Conservation (phyloP, 2,888 invertebrate genomes). For the Hirtodrosophila trivittata region DNA sequence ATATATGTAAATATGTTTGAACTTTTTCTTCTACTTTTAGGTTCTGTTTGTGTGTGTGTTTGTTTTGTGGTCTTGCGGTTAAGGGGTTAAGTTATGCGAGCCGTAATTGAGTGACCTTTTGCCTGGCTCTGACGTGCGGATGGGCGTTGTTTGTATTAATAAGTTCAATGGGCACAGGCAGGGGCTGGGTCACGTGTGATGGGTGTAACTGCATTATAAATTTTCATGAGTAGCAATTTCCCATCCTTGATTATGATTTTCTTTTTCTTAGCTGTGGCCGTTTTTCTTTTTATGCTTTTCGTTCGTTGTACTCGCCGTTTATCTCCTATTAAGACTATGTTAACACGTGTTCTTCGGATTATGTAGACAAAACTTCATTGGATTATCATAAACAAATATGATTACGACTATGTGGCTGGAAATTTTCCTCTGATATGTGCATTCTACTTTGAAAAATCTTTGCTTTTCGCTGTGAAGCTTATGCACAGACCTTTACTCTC, state of each 20-base stretch:
- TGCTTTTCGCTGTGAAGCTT: too few relatives aligned
- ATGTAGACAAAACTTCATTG: too few relatives aligned
- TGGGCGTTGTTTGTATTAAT: constrained; percentile 46
- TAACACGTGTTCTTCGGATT: constrained; percentile 3
- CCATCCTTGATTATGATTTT: too few relatives aligned
- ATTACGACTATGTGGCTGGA: too few relatives aligned
- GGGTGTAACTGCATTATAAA: constrained; percentile 1
- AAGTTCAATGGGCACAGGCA: constrained; percentile 20
- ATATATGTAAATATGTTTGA: too few relatives aligned
- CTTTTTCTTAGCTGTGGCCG: too few relatives aligned
- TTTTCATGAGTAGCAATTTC: too few relatives aligned
- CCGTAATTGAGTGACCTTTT: constrained; percentile 63
- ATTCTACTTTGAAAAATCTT: too few relatives aligned
- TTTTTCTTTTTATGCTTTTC: constrained; percentile 15
- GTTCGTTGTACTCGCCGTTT: constrained; percentile 8
- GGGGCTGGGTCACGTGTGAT: constrained; percentile 24
- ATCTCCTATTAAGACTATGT: constrained; percentile 24
- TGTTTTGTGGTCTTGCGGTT: constrained; percentile 17
- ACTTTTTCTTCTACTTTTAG: constrained; percentile 4
- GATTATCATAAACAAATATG: too few relatives aligned
- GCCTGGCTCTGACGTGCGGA: not conserved
- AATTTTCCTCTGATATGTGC: too few relatives aligned
- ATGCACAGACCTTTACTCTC: too few relatives aligned
- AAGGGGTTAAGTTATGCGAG: constrained; percentile 49
- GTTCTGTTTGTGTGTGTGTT: not conserved